Percentiles rank a stretch among this genome's conserved stretches.
Conservation (phyloP, 1,140 invertebrate genomes). For the Drosophila tropicalis region DNA sequence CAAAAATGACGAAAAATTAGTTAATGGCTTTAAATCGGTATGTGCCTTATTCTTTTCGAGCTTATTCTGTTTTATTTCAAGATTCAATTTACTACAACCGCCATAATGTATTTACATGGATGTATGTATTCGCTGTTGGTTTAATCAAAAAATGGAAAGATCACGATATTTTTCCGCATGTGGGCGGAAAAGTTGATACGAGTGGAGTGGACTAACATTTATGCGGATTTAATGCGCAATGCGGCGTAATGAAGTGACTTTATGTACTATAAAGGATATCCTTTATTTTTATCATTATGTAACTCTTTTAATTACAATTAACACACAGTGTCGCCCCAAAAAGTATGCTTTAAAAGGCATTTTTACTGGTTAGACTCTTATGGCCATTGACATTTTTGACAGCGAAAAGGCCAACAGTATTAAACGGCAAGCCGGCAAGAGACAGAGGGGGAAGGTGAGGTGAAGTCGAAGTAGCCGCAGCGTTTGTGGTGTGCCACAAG, state of each 20-base stretch:
- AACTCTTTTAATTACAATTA: constrained; percentile 40
- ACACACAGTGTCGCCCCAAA: constrained; percentile 19
- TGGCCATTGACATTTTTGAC: constrained; percentile 46
- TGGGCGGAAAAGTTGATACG: background rate
- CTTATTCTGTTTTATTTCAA: too few species aligned
- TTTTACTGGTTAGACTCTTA: constrained; percentile 22
- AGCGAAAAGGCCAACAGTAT: constrained; percentile 24
- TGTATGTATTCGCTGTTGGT: constrained; percentile 7
- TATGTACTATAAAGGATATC: background rate
- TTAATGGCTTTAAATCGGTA: too few species aligned
- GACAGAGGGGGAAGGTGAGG: background rate
- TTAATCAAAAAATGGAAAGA: constrained; percentile 17
- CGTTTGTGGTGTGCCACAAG: constrained; percentile 69
- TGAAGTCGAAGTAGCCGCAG: constrained; percentile 49
- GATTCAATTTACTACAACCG: background rate
- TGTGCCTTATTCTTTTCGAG: too few species aligned
- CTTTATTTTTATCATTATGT: constrained; percentile 1
- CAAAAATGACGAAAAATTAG: too few species aligned
- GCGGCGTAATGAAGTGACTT: constrained; percentile 26
- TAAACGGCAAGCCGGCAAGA: constrained; percentile 1
- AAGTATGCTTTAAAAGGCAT: constrained; percentile 26
- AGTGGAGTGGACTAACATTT: background rate
- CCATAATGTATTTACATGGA: background rate
- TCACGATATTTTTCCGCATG: constrained; percentile 11
- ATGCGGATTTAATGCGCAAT: constrained; percentile 25